A percentile compares a stretch with the other conserved stretches of the same genome.
Evolutionary conservation across 2,888 invertebrate species (phyloP).

Genomic region (Mythimna vitellina): DNA sequence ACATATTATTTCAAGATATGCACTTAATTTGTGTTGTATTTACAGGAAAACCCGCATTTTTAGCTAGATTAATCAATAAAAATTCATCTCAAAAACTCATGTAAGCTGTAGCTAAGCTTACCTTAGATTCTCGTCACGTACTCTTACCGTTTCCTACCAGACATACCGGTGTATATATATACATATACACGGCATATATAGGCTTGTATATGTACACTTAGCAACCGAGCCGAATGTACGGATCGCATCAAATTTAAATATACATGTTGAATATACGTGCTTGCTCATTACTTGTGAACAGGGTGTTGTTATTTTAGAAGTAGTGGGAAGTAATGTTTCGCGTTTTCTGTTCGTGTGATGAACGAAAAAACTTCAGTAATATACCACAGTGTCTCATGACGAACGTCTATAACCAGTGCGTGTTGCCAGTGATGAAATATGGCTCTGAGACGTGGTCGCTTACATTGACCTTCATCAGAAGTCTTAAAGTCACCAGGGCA

Average conservation of each 20-base stretch:
- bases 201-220: constrained; percentile 45
- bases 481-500: no score
- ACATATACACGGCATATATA: constrained; percentile 25
- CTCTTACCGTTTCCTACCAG: constrained; percentile 50
- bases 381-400: no score
- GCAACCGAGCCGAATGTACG: constrained; percentile 53
- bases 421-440: no score
- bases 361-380: no score
- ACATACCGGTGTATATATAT: constrained; percentile 40
- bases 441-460: no score
- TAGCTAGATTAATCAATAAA: constrained; percentile 13
- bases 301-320: constrained; percentile 64
- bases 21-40: no score
- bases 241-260: constrained; percentile 86
- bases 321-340: no score
- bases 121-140: constrained; percentile 60
- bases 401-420: no score
- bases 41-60: background rate
- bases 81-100: constrained; percentile 39
- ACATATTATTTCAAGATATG: no score
- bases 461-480: no score
- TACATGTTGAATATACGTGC: constrained; percentile 84
- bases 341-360: no score
- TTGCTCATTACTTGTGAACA: constrained; percentile 81
- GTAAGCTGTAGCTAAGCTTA: constrained; percentile 46